A percentile compares a stretch with the other conserved stretches of the same genome.
These are phyloP conservation scores for Tetramorium alpestre DNA, from an alignment of 1,140 invertebrate genomes.

Conservation along the genomic window DNA sequence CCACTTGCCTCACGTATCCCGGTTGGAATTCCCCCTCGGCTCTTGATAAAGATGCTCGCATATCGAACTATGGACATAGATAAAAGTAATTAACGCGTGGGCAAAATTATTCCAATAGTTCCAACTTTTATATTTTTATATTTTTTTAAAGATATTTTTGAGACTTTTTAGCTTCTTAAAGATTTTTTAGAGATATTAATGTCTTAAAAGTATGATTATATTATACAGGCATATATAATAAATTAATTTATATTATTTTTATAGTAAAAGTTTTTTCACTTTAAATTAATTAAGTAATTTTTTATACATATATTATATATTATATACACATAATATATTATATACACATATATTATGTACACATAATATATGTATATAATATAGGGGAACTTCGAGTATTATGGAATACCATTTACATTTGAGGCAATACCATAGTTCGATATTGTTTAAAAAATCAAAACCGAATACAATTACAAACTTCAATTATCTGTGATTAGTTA, in stretches of 20 bases:
- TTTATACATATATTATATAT: not conserved
- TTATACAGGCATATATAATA: not conserved
- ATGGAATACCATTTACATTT: no score
- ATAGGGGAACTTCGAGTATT: no score
- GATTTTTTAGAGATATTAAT: not conserved
- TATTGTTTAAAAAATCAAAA: no score
- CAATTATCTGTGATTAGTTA: no score
- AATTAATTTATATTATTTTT: not conserved
- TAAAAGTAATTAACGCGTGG: not conserved
- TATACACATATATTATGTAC: no score
- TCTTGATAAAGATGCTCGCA: constrained; percentile 1
- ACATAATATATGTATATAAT: no score
- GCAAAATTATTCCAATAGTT: not conserved
- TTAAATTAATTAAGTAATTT: not conserved
- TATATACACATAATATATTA: no score
- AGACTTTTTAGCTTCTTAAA: not conserved
- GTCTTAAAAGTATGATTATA: not conserved
- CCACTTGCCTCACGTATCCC: constrained; percentile 69
- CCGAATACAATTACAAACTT: no score
- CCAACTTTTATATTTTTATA: not conserved
- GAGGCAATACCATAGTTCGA: no score
- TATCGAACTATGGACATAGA: constrained; percentile 19
- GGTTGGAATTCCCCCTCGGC: constrained; percentile 2
- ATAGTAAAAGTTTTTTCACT: not conserved
- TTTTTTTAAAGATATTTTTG: not conserved